Conservation (phyloP, 2,888 invertebrate genomes). For the Pachliopta kotzebuea region DNA sequence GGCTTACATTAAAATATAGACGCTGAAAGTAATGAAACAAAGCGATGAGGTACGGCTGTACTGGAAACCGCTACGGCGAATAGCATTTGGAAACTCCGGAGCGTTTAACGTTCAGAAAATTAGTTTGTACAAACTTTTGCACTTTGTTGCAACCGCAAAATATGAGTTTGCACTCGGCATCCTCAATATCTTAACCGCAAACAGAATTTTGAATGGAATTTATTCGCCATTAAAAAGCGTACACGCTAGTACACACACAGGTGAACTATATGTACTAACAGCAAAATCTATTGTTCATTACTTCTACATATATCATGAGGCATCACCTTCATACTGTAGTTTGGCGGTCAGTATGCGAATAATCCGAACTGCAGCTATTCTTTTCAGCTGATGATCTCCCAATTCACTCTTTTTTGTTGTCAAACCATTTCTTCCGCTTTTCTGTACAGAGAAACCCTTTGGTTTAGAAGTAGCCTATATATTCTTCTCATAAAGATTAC, state of each 20-base stretch:
- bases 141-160: slow-evolving; percentile 26
- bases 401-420: too few relatives aligned
- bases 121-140: slow-evolving; percentile 25
- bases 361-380: too few relatives aligned
- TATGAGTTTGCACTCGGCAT: slow-evolving; percentile 22
- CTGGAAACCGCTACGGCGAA: slow-evolving; percentile 18
- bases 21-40: slow-evolving; percentile 3
- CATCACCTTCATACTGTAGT: too few relatives aligned
- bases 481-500: too few relatives aligned
- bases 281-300: neutral
- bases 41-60: slow-evolving; percentile 10
- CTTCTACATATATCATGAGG: neutral
- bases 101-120: slow-evolving; percentile 23
- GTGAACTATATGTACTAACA: neutral
- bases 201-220: slow-evolving; percentile 20
- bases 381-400: too few relatives aligned
- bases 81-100: slow-evolving; percentile 6
- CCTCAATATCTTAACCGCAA: slow-evolving; percentile 16
- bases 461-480: too few relatives aligned
- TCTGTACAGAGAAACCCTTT: too few relatives aligned
- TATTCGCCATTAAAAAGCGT: slow-evolving; percentile 14
- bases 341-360: too few relatives aligned
- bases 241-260: neutral
- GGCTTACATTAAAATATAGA: neutral
- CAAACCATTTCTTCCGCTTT: too few relatives aligned